These are phyloP conservation scores for Abscondita cerata DNA, from an alignment of 2,888 invertebrate genomes.

Conservation along the genomic window DNA sequence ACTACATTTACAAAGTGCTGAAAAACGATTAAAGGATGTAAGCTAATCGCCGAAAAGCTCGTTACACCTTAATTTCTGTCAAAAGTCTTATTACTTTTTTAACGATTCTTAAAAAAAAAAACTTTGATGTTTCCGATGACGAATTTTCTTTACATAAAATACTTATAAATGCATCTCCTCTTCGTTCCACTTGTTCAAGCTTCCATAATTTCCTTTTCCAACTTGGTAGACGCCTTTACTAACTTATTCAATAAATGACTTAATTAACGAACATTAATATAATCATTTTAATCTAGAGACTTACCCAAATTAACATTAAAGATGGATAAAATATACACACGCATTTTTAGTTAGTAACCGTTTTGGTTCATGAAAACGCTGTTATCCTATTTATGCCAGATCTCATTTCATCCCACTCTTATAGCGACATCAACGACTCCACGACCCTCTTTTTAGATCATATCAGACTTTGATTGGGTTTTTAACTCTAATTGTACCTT, in stretches of 20 bases:
- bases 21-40: slow-evolving; percentile 21
- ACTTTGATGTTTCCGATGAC: slow-evolving; percentile 9
- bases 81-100: slow-evolving; percentile 15
- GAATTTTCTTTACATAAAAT: slow-evolving; percentile 2
- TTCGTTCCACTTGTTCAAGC: too few species aligned
- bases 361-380: slow-evolving; percentile 24
- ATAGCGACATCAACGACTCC: slow-evolving; percentile 29
- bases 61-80: slow-evolving; percentile 2
- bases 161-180: neutral
- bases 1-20: slow-evolving; percentile 43
- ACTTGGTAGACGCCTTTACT: neutral
- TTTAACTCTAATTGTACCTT: slow-evolving; percentile 37
- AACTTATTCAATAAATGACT: slow-evolving; percentile 11
- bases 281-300: slow-evolving; percentile 21
- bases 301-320: slow-evolving; percentile 19
- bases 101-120: slow-evolving; percentile 5
- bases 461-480: slow-evolving; percentile 37
- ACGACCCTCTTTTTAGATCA: slow-evolving; percentile 34
- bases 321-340: slow-evolving; percentile 11
- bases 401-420: slow-evolving; percentile 30
- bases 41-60: slow-evolving; percentile 9
- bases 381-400: slow-evolving; percentile 24
- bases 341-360: slow-evolving; percentile 14
- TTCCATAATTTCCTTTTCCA: slow-evolving; percentile 14
- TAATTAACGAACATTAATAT: slow-evolving; percentile 25